Percentiles rank a stretch among this genome's conserved stretches.
Evolutionary conservation across 2,113 vertebrate genomes (phyloP).

Genomic region (Thalassoma bifasciatum): DNA sequence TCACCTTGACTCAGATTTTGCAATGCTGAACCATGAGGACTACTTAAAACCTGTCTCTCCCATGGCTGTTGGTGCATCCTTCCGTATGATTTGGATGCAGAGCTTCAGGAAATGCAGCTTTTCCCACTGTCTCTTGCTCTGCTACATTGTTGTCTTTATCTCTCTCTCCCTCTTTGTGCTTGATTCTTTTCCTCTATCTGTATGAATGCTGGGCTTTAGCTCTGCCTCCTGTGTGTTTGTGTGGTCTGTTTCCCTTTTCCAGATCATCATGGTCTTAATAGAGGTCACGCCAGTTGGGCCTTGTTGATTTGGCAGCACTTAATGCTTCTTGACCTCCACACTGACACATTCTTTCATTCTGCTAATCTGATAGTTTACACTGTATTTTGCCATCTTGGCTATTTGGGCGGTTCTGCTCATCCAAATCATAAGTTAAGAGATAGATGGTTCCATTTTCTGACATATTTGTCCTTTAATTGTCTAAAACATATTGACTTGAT

Average conservation of each 20-base stretch:
- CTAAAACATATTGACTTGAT: too few relatives aligned
- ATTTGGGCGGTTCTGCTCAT: neutral
- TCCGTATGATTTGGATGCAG: neutral
- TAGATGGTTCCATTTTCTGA: neutral
- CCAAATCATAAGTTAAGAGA: neutral
- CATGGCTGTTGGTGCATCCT: neutral
- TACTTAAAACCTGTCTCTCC: neutral
- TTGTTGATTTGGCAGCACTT: neutral
- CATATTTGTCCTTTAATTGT: too few relatives aligned
- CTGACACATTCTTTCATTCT: neutral
- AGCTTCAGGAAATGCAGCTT: neutral
- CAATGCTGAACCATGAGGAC: neutral
- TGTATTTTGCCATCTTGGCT: neutral
- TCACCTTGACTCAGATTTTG: neutral
- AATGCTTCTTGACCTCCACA: neutral
- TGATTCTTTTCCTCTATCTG: neutral
- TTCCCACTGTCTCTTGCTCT: neutral
- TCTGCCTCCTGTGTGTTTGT: neutral
- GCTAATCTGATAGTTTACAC: neutral
- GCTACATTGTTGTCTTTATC: neutral
- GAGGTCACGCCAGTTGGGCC: neutral
- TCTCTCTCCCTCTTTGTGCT: neutral
- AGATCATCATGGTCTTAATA: neutral
- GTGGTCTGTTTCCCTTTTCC: neutral
- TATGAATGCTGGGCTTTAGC: neutral